Evolutionary conservation across 2,113 vertebrate species (phyloP), one percentile per base, ranked within the genome.

Genomic region (Pedetes capensis): DNA sequence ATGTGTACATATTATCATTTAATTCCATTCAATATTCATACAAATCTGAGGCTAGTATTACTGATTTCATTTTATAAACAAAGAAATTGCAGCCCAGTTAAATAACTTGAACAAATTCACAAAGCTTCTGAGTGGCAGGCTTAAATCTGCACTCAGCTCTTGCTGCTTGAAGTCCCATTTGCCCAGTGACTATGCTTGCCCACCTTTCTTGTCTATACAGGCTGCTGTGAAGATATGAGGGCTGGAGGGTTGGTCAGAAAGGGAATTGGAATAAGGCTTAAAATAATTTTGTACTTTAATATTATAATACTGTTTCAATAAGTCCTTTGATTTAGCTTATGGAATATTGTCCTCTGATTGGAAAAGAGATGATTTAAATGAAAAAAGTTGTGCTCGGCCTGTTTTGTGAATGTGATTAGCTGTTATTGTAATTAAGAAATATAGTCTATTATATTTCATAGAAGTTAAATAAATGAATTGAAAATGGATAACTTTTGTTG

Each of bases 391-490:
- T 27, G 14, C 5, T 64, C 76, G 34, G 14, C 12, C 2, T 78
- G 7, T 90, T 55, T 59, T 69, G n/a, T 55, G 47, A 79, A 83
- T 74, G 51, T 14, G 2, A 55, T 18, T 55, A 23, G 44, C 27
- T 29, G 32, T 59, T 22, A 59, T 22, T 85, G 49, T 10, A 69
- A 32, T 37, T 75, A 74, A 80, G 32, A 93, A 34, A 84, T 25
- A 32, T 1, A n/a, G 8, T 61, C 57, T 92, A 83, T 79, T 37
- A n/a, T n/a, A 51, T 55, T 81, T 84, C 61, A 88, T 75, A 32
- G 57, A 80, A 84, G 13, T 39, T 78, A 79, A 69, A 34, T 7
- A 75, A 95, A 82, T 66, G 51, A 87, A 79, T 20, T n/a, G 59
- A 23, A 14, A 44, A 6, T 44, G 6, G 63, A 42, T 39, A 66